A percentile compares a stretch with the other conserved stretches of the same genome.
Evolutionary conservation across 2,797 vertebrate genomes (phyloP).

Genomic region (Glossophaga mutica): DNA sequence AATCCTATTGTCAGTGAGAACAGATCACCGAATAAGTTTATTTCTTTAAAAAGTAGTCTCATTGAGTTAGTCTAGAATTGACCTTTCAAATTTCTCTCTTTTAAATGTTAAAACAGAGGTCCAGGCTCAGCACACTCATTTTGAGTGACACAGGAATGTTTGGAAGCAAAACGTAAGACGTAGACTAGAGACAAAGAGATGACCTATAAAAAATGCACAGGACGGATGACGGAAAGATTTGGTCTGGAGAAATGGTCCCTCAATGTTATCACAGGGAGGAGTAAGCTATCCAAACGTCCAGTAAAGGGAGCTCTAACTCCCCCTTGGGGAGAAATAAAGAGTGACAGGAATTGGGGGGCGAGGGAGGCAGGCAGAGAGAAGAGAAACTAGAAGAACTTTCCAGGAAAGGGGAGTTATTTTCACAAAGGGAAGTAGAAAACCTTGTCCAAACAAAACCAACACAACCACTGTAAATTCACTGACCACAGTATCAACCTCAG

Average conservation of each 20-base stretch:
- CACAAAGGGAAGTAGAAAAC: constrained; percentile 1
- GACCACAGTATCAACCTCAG: neutral
- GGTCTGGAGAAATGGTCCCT: neutral
- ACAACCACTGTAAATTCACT: neutral
- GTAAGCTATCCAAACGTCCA: neutral
- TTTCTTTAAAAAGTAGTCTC: neutral
- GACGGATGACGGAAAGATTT: neutral
- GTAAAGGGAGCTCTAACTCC: neutral
- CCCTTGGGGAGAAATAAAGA: neutral
- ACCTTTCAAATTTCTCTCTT: neutral
- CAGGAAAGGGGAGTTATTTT: neutral
- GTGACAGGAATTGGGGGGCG: neutral
- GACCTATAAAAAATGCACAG: neutral
- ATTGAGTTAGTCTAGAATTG: neutral
- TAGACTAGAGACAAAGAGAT: neutral
- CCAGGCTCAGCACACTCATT: neutral
- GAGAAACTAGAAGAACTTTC: neutral
- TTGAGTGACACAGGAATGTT: neutral
- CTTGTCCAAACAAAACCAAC: neutral
- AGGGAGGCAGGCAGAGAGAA: neutral
- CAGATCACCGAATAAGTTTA: neutral
- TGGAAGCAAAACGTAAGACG: neutral
- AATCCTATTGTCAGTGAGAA: neutral
- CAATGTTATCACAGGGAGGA: neutral
- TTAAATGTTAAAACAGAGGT: constrained; percentile 7